A percentile compares a stretch with the other conserved stretches of the same genome.
phyloP scores from a whole-genome alignment of 1,140 invertebrate genomes.

The Centruroides vittatus region DNA sequence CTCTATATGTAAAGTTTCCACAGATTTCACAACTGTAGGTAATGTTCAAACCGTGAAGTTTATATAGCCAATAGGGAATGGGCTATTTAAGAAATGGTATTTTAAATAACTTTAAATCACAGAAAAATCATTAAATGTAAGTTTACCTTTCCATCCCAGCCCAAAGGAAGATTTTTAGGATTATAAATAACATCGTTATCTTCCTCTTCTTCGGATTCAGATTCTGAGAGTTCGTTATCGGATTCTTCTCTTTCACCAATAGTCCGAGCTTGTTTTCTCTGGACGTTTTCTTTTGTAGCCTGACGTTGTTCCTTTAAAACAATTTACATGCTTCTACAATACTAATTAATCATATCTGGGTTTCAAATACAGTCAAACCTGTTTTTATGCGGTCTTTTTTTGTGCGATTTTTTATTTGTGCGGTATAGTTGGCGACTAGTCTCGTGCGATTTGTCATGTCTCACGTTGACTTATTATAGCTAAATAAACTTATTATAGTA shows the following conservation, averaged over 20 bases:
- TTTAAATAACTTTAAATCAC: too few species aligned
- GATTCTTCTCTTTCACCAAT: slow-evolving; percentile 87
- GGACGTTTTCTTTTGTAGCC: slow-evolving; percentile 94
- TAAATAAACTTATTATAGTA: too few species aligned
- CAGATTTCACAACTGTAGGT: slow-evolving; percentile 99
- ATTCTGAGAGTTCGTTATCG: slow-evolving; percentile 68
- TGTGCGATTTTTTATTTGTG: too few species aligned
- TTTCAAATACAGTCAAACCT: too few species aligned
- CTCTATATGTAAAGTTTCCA: slow-evolving; percentile 98
- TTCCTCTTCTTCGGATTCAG: slow-evolving; percentile 63
- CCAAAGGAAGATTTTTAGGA: slow-evolving; percentile 96
- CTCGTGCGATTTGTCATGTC: too few species aligned
- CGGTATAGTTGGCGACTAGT: too few species aligned
- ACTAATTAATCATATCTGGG: too few species aligned
- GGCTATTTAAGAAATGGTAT: slow-evolving; percentile 47
- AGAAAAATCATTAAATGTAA: not conserved
- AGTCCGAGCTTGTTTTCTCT: slow-evolving; percentile 91
- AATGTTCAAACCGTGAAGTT: slow-evolving; percentile 96
- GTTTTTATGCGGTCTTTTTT: too few species aligned
- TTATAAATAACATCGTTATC: slow-evolving; percentile 91
- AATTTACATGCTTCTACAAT: too few species aligned
- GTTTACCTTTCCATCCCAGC: slow-evolving; percentile 93
- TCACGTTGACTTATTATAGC: too few species aligned
- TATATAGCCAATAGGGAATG: slow-evolving; percentile 99
- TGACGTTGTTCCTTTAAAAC: slow-evolving; percentile 49